Evolutionary conservation across 2,888 invertebrate genomes (phyloP).

Genomic region (Mimachlamys varia): DNA sequence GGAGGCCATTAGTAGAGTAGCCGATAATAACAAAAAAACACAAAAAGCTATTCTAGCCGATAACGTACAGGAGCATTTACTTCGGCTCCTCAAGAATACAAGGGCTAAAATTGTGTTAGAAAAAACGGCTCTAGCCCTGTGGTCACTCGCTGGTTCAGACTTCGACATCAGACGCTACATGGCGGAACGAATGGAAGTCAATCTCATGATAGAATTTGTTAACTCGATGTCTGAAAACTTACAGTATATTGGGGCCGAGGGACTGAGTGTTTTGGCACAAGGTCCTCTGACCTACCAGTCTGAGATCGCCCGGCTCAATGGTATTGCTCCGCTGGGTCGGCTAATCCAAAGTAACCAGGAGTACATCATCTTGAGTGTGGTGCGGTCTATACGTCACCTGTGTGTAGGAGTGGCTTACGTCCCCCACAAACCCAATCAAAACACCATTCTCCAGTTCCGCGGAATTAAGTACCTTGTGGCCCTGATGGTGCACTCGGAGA

Average conservation of each 20-base stretch:
- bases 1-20: constrained; percentile 75
- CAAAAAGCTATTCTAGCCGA: constrained; percentile 73
- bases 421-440: constrained; percentile 76
- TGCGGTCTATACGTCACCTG: constrained; percentile 76
- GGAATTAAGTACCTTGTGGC: constrained; percentile 78
- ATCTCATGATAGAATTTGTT: constrained; percentile 78
- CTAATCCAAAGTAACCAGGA: constrained; percentile 77
- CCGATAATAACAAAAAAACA: constrained; percentile 74
- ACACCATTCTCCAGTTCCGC: constrained; percentile 72
- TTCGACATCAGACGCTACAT: constrained; percentile 75
- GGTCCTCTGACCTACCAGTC: constrained; percentile 76
- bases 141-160: constrained; percentile 79
- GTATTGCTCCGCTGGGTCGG: constrained; percentile 76
- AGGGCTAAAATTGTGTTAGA: constrained; percentile 71
- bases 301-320: constrained; percentile 76
- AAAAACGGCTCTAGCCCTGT: constrained; percentile 78
- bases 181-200: constrained; percentile 78
- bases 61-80: constrained; percentile 75
- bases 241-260: constrained; percentile 80
- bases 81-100: constrained; percentile 75
- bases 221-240: constrained; percentile 77
- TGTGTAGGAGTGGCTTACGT: constrained; percentile 79
- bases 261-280: constrained; percentile 77
- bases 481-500: constrained; percentile 77
- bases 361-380: constrained; percentile 78